A percentile compares a stretch with the other conserved stretches of the same genome.
These are phyloP conservation scores for Apotomis capreana DNA, from an alignment of 2,888 invertebrate species.

Conservation along the genomic window DNA sequence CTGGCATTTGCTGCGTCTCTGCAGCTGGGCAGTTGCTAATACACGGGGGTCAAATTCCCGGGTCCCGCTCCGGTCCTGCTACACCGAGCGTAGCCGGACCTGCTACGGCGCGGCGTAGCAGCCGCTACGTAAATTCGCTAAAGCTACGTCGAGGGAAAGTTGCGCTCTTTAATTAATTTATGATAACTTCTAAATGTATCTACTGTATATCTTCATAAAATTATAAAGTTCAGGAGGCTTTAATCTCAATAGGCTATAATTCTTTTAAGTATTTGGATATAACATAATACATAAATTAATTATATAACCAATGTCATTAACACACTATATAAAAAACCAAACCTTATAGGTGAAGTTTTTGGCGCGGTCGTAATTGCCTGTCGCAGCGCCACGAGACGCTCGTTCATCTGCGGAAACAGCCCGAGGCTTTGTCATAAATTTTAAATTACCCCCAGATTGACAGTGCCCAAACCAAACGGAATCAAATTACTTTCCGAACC, in stretches of 20 bases:
- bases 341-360: neutral
- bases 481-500: slow-evolving; percentile 35
- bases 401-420: neutral
- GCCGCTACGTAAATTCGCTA: neutral
- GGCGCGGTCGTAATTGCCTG: neutral
- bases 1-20: too few relatives aligned
- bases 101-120: slow-evolving; percentile 8
- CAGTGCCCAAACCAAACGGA: slow-evolving; percentile 10
- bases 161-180: too few relatives aligned
- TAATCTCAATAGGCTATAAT: too few relatives aligned
- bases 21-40: too few relatives aligned
- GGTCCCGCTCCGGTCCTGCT: neutral
- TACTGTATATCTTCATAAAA: too few relatives aligned
- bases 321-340: too few relatives aligned
- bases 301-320: too few relatives aligned
- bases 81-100: neutral
- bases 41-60: too few relatives aligned
- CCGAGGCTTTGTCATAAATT: slow-evolving; percentile 11
- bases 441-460: slow-evolving; percentile 19
- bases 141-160: neutral
- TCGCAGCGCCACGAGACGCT: neutral
- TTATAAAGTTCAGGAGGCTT: too few relatives aligned
- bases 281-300: too few relatives aligned
- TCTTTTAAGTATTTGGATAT: too few relatives aligned
- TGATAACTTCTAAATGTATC: too few relatives aligned